Conservation (phyloP, 2,888 invertebrate species). For the Pomacea canaliculata region DNA sequence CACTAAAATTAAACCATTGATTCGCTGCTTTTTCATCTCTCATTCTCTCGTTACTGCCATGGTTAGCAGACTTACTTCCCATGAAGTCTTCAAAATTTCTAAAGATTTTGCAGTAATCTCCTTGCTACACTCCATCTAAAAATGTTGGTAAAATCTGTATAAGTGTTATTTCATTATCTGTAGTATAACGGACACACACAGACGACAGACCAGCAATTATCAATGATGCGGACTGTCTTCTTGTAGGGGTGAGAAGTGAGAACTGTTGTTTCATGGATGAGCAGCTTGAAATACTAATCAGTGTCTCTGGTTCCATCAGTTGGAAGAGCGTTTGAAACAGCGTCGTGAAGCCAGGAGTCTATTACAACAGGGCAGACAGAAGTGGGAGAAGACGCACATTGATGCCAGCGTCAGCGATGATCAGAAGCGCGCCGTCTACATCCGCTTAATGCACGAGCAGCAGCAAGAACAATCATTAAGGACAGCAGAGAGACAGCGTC, state of each 20-base stretch:
- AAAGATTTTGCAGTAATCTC: no score
- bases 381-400: slow-evolving; percentile 59
- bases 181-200: slow-evolving; percentile 1
- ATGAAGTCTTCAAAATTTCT: no score
- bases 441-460: slow-evolving; percentile 57
- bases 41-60: no score
- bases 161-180: background rate
- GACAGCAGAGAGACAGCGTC: slow-evolving; percentile 50
- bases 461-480: slow-evolving; percentile 46
- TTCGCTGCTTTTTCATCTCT: no score
- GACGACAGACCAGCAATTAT: background rate
- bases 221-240: no score
- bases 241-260: no score
- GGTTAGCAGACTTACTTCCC: no score
- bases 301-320: slow-evolving; percentile 11
- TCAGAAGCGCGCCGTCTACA: slow-evolving; percentile 54
- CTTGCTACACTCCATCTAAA: no score
- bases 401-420: slow-evolving; percentile 58
- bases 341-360: slow-evolving; percentile 19
- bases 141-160: no score
- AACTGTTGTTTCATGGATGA: no score
- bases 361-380: slow-evolving; percentile 4
- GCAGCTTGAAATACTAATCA: no score
- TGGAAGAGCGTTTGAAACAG: slow-evolving; percentile 29
- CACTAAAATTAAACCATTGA: background rate